Percentiles rank a stretch among this genome's conserved stretches.
phyloP scores from a whole-genome alignment of 2,888 invertebrate genomes.

The Amiota minor region DNA sequence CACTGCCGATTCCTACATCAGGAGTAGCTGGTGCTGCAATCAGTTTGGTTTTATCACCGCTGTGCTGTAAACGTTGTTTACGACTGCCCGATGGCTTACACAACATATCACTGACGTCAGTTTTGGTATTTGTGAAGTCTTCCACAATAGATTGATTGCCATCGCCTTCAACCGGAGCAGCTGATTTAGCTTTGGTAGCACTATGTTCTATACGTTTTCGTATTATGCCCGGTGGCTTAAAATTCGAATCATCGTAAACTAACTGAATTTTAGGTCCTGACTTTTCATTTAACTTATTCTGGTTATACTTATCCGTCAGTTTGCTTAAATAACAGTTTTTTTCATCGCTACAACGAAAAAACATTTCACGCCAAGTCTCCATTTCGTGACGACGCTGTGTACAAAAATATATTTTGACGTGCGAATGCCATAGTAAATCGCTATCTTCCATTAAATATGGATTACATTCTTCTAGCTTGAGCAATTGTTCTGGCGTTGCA shows the following conservation, averaged over 20 bases:
- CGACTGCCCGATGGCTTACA: too few relatives aligned
- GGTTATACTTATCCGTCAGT: conserved; percentile 87
- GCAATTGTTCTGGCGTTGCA: conserved; percentile 89
- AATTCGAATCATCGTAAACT: conserved; percentile 89
- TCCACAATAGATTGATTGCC: too few relatives aligned
- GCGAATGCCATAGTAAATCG: conserved; percentile 89
- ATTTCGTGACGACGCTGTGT: conserved; percentile 83
- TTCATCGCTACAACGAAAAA: conserved; percentile 88
- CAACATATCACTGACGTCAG: too few relatives aligned
- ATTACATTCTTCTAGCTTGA: conserved; percentile 89
- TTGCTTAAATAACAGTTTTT: conserved; percentile 86
- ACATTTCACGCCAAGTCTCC: conserved; percentile 94
- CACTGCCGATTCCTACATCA: conserved; percentile 75
- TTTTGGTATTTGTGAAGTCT: too few relatives aligned
- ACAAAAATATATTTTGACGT: conserved; percentile 86
- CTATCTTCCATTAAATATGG: conserved; percentile 93
- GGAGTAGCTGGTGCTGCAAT: conserved; percentile 79
- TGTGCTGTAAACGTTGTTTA: too few relatives aligned
- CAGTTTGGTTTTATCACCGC: too few relatives aligned
- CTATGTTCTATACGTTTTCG: conserved; percentile 84
- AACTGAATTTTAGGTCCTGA: conserved; percentile 91
- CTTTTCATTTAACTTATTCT: conserved; percentile 80
- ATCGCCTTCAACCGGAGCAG: too few relatives aligned
- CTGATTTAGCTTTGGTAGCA: conserved; percentile 79
- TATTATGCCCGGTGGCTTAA: conserved; percentile 90